A percentile compares a stretch with the other conserved stretches of the same genome.
phyloP scores from a whole-genome alignment of 92 coral and sea anemone genomes.

The Epizoanthus ramosus region DNA sequence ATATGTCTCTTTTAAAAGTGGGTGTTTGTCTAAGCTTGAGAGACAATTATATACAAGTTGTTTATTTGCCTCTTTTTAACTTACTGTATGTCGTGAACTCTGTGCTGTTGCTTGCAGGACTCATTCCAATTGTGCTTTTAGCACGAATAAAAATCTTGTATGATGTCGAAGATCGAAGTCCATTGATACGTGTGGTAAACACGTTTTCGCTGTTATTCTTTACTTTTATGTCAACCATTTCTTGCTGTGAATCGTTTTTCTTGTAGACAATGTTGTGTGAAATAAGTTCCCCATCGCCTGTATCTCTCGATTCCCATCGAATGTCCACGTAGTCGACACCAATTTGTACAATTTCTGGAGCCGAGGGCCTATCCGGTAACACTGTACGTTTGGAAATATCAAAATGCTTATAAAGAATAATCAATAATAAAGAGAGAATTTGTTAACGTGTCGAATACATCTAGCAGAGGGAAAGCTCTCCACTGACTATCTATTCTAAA shows the following conservation, averaged over 20 bases:
- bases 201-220: not conserved
- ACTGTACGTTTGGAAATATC: not conserved
- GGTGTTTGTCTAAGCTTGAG: too few relatives aligned
- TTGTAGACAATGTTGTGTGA: not conserved
- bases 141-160: slow-evolving; percentile 8
- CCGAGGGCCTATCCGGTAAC: slow-evolving; percentile 13
- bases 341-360: not conserved
- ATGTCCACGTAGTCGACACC: not conserved
- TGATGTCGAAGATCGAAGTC: not conserved
- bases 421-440: too few relatives aligned
- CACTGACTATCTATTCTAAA: too few relatives aligned
- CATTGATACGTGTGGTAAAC: not conserved
- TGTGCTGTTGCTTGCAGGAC: not conserved
- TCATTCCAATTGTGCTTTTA: not conserved
- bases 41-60: too few relatives aligned
- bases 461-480: too few relatives aligned
- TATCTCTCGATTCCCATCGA: not conserved
- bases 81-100: slow-evolving; percentile 20
- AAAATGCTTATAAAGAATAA: too few relatives aligned
- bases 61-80: not conserved
- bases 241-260: not conserved
- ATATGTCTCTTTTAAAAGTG: too few relatives aligned
- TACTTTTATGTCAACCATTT: not conserved
- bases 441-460: too few relatives aligned
- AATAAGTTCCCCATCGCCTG: not conserved